Percentiles rank a stretch among this genome's conserved stretches.
phyloP scores from a whole-genome alignment of 2,888 invertebrate species.

The Zygaena filipendulae region DNA sequence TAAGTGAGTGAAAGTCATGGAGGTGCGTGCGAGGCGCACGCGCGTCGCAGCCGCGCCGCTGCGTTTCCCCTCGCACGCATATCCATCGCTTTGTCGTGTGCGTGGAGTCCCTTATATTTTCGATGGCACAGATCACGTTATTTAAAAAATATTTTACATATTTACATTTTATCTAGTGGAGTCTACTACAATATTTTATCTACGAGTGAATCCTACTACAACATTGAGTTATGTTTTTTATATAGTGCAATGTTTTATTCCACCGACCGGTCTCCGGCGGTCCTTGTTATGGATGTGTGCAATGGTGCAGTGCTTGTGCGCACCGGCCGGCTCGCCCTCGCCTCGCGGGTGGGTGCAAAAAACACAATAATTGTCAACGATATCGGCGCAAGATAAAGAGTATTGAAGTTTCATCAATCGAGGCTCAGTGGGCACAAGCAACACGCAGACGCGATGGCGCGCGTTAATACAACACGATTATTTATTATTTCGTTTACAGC shows the following conservation, averaged over 20 bases:
- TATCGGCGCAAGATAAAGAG: background rate
- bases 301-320: slow-evolving; percentile 43
- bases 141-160: slow-evolving; percentile 66
- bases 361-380: no score
- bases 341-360: no score
- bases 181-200: slow-evolving; percentile 67
- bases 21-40: slow-evolving; percentile 32
- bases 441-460: slow-evolving; percentile 53
- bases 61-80: slow-evolving; percentile 29
- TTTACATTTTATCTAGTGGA: slow-evolving; percentile 68
- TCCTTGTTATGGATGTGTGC: slow-evolving; percentile 61
- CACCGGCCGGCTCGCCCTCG: no score
- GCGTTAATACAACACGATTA: slow-evolving; percentile 58
- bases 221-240: slow-evolving; percentile 66
- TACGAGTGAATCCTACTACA: slow-evolving; percentile 67
- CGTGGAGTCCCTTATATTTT: slow-evolving; percentile 65
- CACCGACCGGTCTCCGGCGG: slow-evolving; percentile 64
- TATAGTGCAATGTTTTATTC: slow-evolving; percentile 67
- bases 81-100: slow-evolving; percentile 51
- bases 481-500: slow-evolving; percentile 60
- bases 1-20: slow-evolving; percentile 57
- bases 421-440: no score
- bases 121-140: slow-evolving; percentile 65
- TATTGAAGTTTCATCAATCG: no score
- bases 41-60: slow-evolving; percentile 17